Evolutionary conservation across 2,888 invertebrate genomes (phyloP).

Genomic region (Poecilus cupreus): DNA sequence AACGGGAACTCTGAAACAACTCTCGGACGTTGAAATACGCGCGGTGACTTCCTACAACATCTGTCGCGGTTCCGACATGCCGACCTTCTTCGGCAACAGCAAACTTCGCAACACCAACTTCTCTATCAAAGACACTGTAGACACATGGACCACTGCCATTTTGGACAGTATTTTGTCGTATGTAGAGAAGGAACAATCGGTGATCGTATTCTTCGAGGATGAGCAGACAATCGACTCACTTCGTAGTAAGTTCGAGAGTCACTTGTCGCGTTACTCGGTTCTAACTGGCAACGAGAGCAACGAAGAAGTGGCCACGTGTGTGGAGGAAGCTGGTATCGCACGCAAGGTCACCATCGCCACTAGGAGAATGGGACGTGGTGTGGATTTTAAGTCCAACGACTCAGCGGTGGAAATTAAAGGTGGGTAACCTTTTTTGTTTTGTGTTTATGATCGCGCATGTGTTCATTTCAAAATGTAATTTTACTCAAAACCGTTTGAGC

Average conservation of each 20-base stretch:
- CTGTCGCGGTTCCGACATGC: slow-evolving; percentile 18
- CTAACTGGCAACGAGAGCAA: slow-evolving; percentile 13
- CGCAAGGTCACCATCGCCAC: slow-evolving; percentile 19
- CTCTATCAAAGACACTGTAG: not conserved
- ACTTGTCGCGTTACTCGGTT: not conserved
- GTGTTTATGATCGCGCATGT: too few relatives aligned
- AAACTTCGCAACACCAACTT: slow-evolving; percentile 4
- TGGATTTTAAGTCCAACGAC: slow-evolving; percentile 37
- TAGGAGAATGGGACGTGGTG: slow-evolving; percentile 25
- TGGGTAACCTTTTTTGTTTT: too few relatives aligned
- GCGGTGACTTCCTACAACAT: slow-evolving; percentile 16
- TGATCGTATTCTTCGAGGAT: slow-evolving; percentile 32
- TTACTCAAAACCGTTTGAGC: too few relatives aligned
- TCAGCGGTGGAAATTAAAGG: slow-evolving; percentile 22
- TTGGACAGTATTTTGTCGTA: not conserved
- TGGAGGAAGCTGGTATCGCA: slow-evolving; percentile 6
- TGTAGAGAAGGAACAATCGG: not conserved
- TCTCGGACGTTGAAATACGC: not conserved
- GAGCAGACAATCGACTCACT: not conserved
- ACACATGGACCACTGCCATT: not conserved
- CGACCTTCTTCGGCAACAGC: slow-evolving; percentile 21
- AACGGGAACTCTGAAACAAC: slow-evolving; percentile 12
- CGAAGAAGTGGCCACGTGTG: not conserved
- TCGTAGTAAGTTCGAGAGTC: not conserved
- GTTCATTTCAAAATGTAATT: too few relatives aligned